Evolutionary conservation across 1,140 invertebrate genomes (phyloP).

Genomic region (Oppia nitens): DNA sequence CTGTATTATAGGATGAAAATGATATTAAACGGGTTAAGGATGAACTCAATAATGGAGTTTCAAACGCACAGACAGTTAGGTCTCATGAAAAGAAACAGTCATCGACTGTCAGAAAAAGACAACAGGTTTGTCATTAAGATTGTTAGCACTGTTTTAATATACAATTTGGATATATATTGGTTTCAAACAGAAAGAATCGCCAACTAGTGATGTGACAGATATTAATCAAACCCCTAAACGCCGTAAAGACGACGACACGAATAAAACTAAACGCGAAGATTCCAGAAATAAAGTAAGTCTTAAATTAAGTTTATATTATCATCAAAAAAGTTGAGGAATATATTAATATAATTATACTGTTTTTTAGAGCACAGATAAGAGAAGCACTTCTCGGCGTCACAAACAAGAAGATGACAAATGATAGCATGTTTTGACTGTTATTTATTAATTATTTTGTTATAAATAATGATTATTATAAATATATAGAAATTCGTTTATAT

Average conservation of each 20-base stretch:
- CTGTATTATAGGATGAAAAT: not conserved
- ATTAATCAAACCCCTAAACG: not conserved
- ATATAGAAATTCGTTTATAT: not conserved
- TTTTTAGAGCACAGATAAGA: not conserved
- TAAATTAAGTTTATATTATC: not conserved
- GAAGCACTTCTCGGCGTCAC: not conserved
- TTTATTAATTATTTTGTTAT: not conserved
- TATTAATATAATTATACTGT: not conserved
- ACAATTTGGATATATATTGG: not conserved
- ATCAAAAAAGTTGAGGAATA: not conserved
- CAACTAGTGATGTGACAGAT: not conserved
- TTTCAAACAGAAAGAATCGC: not conserved
- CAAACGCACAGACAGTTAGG: not conserved
- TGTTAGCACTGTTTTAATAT: not conserved
- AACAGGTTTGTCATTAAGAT: not conserved
- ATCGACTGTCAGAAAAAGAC: not conserved
- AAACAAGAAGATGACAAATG: slow-evolving; percentile 1
- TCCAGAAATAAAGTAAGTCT: slow-evolving; percentile 3
- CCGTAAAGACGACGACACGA: slow-evolving; percentile 3
- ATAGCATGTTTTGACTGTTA: not conserved
- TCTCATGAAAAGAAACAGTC: not conserved
- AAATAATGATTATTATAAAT: not conserved
- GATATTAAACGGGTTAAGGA: not conserved
- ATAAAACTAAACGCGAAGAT: slow-evolving; percentile 4
- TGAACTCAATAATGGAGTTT: not conserved